Percentiles rank a stretch among this genome's conserved stretches.
These are phyloP conservation scores for Fabriciana adippe DNA, from an alignment of 2,888 invertebrate species.

Conservation along the genomic window DNA sequence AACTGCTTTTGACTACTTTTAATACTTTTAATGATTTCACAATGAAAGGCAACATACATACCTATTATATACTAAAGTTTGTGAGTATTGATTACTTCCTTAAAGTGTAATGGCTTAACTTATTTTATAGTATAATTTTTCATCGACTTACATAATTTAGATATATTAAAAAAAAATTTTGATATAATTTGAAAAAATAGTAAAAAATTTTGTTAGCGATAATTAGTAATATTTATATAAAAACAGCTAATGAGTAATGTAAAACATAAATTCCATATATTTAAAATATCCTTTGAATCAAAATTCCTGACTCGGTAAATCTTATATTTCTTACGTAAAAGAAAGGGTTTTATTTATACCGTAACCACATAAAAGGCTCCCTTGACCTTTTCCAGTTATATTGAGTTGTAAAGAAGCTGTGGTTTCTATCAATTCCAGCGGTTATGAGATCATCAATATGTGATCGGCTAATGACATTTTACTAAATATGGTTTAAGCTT, in stretches of 20 bases:
- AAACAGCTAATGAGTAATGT: too few species aligned
- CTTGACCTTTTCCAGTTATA: conserved; percentile 27
- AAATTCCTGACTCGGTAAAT: conserved; percentile 19
- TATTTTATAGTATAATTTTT: too few species aligned
- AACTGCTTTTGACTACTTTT: not conserved
- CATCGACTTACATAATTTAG: too few species aligned
- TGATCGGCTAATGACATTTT: conserved; percentile 34
- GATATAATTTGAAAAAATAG: too few species aligned
- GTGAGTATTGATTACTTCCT: too few species aligned
- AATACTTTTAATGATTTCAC: too few species aligned
- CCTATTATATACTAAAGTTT: too few species aligned
- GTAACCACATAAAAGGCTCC: conserved; percentile 23
- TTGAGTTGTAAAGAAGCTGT: conserved; percentile 32
- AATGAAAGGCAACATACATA: too few species aligned
- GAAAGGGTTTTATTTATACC: conserved; percentile 23
- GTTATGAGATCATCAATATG: conserved; percentile 39
- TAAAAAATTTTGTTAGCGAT: too few species aligned
- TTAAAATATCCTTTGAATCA: conserved; percentile 20
- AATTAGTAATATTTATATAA: too few species aligned
- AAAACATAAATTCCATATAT: conserved; percentile 11
- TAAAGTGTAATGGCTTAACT: too few species aligned
- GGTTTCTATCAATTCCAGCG: conserved; percentile 31
- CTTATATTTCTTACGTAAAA: conserved; percentile 12
- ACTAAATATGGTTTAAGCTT: not conserved
- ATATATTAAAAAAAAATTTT: too few species aligned